A percentile compares a stretch with the other conserved stretches of the same genome.
These are phyloP conservation scores for Plagiodera versicolora DNA, from an alignment of 2,888 invertebrate genomes.

Conservation along the genomic window DNA sequence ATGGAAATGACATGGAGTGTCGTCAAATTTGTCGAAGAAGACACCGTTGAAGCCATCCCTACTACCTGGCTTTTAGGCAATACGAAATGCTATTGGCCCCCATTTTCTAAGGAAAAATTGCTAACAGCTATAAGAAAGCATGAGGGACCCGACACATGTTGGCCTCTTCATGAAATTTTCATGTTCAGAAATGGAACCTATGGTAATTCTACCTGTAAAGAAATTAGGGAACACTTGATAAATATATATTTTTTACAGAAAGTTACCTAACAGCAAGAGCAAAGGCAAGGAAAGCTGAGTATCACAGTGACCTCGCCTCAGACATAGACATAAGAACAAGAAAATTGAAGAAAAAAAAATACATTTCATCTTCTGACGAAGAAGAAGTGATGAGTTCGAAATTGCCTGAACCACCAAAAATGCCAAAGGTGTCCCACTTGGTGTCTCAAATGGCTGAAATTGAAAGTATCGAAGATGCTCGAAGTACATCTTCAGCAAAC, in stretches of 20 bases:
- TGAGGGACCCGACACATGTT: background rate
- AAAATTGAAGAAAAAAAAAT: conserved; percentile 6
- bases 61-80: too few species aligned
- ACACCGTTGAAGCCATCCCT: too few species aligned
- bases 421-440: too few species aligned
- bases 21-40: too few species aligned
- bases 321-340: background rate
- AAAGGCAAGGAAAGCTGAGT: conserved; percentile 1
- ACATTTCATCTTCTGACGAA: conserved; percentile 9
- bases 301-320: conserved; percentile 3
- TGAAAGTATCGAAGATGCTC: too few species aligned
- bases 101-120: background rate
- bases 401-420: conserved; percentile 1
- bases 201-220: conserved; percentile 1
- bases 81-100: background rate
- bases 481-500: too few species aligned
- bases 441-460: too few species aligned
- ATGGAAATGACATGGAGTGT: background rate
- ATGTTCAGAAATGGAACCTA: background rate
- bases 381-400: background rate
- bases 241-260: too few species aligned
- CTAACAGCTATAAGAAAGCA: background rate
- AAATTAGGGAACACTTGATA: too few species aligned
- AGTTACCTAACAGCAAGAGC: background rate
- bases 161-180: background rate